Percentiles rank a stretch among this genome's conserved stretches.
Conservation (phyloP, 2,113 vertebrate species). For the Accipiter virgatus region DNA sequence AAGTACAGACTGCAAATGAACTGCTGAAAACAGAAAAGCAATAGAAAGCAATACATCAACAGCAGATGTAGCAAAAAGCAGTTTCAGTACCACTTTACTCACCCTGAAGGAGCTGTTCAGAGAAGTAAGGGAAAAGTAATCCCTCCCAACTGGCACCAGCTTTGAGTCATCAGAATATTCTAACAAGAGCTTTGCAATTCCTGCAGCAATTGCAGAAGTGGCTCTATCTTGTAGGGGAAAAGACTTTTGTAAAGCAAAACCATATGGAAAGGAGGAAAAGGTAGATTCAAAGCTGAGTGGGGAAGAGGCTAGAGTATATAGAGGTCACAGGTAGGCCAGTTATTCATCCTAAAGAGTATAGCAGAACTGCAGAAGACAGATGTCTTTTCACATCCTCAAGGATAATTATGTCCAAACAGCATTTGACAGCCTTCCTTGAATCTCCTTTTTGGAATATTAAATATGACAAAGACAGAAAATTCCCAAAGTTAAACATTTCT, state of each 20-base stretch:
- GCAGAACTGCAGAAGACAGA: not conserved
- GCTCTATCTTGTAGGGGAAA: not conserved
- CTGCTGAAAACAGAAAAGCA: constrained; percentile 32
- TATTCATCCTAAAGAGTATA: not conserved
- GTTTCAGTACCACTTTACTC: constrained; percentile 2
- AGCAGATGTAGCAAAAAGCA: not conserved
- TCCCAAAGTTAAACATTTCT: not conserved
- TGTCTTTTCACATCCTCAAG: not conserved
- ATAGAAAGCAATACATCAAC: not conserved
- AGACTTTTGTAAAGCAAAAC: not conserved
- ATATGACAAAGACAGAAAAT: not conserved
- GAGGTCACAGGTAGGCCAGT: not conserved
- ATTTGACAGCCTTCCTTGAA: not conserved
- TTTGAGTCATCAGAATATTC: not conserved
- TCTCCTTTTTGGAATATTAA: not conserved
- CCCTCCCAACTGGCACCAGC: not conserved
- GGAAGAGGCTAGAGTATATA: not conserved
- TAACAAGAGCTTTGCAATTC: not conserved
- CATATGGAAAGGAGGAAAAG: not conserved
- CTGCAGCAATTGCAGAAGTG: not conserved
- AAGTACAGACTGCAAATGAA: constrained; percentile 43
- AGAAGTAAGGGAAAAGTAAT: not conserved
- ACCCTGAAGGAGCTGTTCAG: constrained; percentile 23
- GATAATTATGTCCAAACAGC: not conserved
- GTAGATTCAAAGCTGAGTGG: not conserved